These are phyloP conservation scores for Clivina fossor DNA, from an alignment of 2,888 invertebrate genomes.

Conservation along the genomic window DNA sequence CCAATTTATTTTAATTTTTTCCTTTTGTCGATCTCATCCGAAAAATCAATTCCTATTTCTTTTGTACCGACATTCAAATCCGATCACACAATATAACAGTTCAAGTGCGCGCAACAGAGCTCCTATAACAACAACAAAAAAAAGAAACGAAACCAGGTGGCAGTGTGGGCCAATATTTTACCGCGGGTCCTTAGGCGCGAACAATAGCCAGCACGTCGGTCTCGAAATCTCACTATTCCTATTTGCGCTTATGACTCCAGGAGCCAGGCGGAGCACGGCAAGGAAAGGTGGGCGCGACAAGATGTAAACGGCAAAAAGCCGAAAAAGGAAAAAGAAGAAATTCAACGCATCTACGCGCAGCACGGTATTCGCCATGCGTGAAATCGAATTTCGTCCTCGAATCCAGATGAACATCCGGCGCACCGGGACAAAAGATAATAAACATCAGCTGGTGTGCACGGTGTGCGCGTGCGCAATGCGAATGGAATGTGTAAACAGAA, in stretches of 20 bases:
- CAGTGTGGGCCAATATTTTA: constrained; percentile 18
- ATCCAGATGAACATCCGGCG: constrained; percentile 31
- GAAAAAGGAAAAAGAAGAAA: constrained; percentile 17
- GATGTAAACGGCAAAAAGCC: no score
- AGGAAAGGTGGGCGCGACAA: no score
- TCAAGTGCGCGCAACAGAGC: no score
- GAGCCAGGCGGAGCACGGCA: neutral
- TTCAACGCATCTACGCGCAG: constrained; percentile 30
- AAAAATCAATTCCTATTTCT: no score
- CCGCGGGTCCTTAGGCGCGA: constrained; percentile 20
- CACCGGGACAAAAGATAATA: constrained; percentile 34
- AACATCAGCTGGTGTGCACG: constrained; percentile 30
- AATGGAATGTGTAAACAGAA: constrained; percentile 27
- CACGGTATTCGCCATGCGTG: constrained; percentile 33
- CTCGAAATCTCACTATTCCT: constrained; percentile 5
- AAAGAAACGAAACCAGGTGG: no score
- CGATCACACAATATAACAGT: no score
- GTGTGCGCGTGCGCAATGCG: neutral
- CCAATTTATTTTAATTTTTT: no score
- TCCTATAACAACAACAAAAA: no score
- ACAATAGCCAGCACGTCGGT: constrained; percentile 21
- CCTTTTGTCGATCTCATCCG: no score
- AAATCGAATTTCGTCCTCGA: constrained; percentile 33
- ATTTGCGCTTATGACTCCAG: constrained; percentile 9
- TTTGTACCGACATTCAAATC: no score